Evolutionary conservation across 1,140 invertebrate genomes (phyloP), one percentile per base, ranked within the genome.

Genomic region (Hydropsyche tenuis): DNA sequence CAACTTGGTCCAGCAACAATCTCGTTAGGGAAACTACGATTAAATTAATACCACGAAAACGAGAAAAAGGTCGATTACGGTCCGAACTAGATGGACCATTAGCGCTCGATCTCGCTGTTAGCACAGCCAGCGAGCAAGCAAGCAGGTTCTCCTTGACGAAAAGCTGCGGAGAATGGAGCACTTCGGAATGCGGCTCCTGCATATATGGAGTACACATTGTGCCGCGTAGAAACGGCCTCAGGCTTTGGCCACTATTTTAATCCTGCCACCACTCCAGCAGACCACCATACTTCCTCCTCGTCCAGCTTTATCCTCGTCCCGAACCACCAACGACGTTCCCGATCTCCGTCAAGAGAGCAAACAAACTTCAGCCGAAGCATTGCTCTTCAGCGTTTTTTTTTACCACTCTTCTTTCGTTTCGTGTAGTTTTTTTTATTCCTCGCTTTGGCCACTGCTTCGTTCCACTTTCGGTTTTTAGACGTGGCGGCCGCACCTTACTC

Each of bases 131-230:
- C 20, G 22, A 22, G 11, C 1, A 11, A 60, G 72, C 73, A 60
- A 74, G 20, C 74, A 73, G 48, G 68, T 73, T 75, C 53, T 62
- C 74, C 74, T 75, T 75, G 74, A 75, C 74, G 74, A 75, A 75
- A 75, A 72, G 66, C 69, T 43, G n/a, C 20, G 51, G 74, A 69
- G 74, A 75, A 72, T 75, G 74, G 74, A 72, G 37, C 30, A 43
- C 25, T 37, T 20, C 30, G 74, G 74, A 75, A 75, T 75, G 74
- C 70, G 42, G 74, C 51, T 62, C 65, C 71, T 51, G 53, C 74
- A 75, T 73, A 69, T 69, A 69, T 43, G 65, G 64, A 53, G 45
- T 65, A 60, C 51, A 23, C 11, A 43, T 43, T 65, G 63, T 43
- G 30, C 23, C 30, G 6, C 63, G 7, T 37, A 37, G 1, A 22